Evolutionary conservation across 2,888 invertebrate species (phyloP), one percentile per base, ranked within the genome.

Genomic region (Antitype chi): DNA sequence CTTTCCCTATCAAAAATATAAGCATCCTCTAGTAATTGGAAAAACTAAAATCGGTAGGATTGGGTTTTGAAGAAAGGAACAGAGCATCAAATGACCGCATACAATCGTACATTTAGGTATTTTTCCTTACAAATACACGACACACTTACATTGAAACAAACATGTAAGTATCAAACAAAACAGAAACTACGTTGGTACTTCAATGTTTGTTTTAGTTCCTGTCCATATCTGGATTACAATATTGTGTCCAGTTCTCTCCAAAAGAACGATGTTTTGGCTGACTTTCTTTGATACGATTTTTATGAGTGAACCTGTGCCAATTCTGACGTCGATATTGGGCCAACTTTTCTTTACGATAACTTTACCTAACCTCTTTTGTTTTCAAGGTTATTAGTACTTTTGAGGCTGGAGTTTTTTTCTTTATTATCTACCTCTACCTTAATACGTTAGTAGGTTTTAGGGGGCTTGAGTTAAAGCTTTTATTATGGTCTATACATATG

Each of bases 151-250:
- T 38, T 47, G 43, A 13, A 43, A 13, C 43, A 47, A 47, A 15
- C n/a, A 53, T 0, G 17, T n/a, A 66, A 23, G 23, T 55, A 20
- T 25, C 49, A 15, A 67, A 77, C 67, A 82, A 59, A 59, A 53
- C 20, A 62, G 32, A 55, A 83, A 69, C 78, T 60, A 60, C 49
- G 47, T 69, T 13, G 5, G n/a, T 62, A 67, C 57, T 85, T 68
- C 59, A 32, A 68, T 68, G 84, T 72, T 68, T 63, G 72, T 81
- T 76, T 72, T 28, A 72, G 82, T 76, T 81, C n/a, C 55, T 63
- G 67, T 75, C 76, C 70, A 68, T 81, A 69, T 85, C 82, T 70
- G 57, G 60, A 85, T 85, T 70, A 82, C 82, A 70, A 76, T 81
- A 76, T 73, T 82, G 82, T 82, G 82, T 85, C 78, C 82, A 72